Conservation (phyloP, 2,888 invertebrate species). For the Cordilura impudica region DNA sequence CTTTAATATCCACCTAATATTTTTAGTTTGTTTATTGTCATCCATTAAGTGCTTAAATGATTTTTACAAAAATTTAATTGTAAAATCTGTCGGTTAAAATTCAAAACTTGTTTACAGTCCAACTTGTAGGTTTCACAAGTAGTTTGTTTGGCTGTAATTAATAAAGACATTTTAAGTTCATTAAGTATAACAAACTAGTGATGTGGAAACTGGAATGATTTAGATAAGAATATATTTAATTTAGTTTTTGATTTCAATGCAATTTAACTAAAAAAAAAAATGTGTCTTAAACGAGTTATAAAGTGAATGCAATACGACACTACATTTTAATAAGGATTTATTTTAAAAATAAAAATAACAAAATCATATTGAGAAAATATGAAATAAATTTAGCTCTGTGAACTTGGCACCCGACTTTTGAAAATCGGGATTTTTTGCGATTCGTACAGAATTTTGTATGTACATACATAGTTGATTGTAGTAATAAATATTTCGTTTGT, state of each 20-base stretch:
- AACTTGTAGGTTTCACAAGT: conserved; percentile 36
- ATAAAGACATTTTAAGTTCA: conserved; percentile 63
- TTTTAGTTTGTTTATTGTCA: conserved; percentile 52
- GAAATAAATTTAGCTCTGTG: no score
- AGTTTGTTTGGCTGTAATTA: conserved; percentile 57
- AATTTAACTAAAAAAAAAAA: neutral
- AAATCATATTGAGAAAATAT: no score
- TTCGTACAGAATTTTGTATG: no score
- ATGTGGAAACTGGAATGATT: conserved; percentile 58
- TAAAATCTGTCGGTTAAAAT: no score
- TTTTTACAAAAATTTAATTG: conserved; percentile 24
- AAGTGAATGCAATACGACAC: neutral
- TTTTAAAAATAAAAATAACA: no score
- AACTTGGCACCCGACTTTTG: no score
- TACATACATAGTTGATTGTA: no score
- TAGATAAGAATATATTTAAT: conserved; percentile 60
- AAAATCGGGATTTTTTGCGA: no score
- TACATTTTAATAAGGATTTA: no score
- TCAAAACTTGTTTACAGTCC: neutral
- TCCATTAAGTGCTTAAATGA: conserved; percentile 55
- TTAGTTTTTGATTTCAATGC: conserved; percentile 48
- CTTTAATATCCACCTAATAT: conserved; percentile 51
- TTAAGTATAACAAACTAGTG: conserved; percentile 61
- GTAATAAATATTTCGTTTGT: no score
- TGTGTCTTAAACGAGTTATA: neutral